Base-by-base conservation (phyloP, 2,797 vertebrate genomes). In the Erethizon dorsatum region DNA sequence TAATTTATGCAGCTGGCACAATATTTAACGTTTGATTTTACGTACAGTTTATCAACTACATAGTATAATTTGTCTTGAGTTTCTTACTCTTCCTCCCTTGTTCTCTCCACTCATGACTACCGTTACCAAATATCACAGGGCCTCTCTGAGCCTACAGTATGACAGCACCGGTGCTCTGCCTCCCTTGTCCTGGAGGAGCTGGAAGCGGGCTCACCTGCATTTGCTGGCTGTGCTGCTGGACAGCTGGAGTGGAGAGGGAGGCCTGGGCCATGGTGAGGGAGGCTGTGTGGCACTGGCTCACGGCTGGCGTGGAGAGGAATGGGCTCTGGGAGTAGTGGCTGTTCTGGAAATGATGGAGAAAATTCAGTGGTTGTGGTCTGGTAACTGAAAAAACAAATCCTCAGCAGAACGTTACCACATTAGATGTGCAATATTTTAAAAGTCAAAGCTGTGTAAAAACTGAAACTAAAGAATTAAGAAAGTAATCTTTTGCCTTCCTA, bases 181-280 rank as follows among this genome's bases (percentile, higher is more conserved):
- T 67, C 11, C 4, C 12, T 37, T 22, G 45, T 92, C 57, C 18
- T 15, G 37, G 14, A 15, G 4, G 80, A 85, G 9, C 10, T 1
- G 15, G 59, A 22, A 9, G 69, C 9, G 37, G 47, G 99, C 99
- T 99, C 96, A 99, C 99, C 0, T 99, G 98, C 22, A 99, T 99
- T 95, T 99, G 99, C 24, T 99, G 99, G 73, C 99, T 99, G 98
- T 99, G 99, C 52, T 99, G 99, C 97, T 99, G 99, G 97, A 99
- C 99, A 79, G 98, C 99, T 52, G 99, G 99, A 1, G 99, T 99
- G 96, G 98, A 99, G 52, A 99, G 98, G 67, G 99, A 99, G 0
- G 99, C 98, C 31, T 18, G 6, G 57, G 57, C 57, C 22, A 2
- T 7, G 57, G 57, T 59, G 12, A 59, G 57, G 20, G 57, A 59